phyloP scores from a whole-genome alignment of 1,140 invertebrate genomes.

The Sarcophaga bullata region DNA sequence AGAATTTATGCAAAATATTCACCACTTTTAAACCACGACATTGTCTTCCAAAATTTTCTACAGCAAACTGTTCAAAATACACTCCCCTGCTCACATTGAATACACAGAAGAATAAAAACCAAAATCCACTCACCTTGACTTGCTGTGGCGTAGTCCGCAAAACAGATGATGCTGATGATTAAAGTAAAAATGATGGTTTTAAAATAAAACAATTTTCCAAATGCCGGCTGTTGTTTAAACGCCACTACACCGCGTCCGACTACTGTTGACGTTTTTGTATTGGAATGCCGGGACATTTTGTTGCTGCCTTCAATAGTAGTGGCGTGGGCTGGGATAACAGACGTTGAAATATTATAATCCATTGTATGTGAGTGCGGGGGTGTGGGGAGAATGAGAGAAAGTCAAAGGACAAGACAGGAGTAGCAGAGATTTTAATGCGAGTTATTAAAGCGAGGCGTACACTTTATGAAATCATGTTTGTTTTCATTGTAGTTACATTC shows the following conservation, averaged over 20 bases:
- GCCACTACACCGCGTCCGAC: neutral
- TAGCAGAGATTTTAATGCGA: too few species aligned
- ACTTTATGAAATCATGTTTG: neutral
- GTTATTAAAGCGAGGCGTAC: too few species aligned
- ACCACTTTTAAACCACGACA: too few species aligned
- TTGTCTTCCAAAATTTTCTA: too few species aligned
- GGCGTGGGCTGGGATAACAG: too few species aligned
- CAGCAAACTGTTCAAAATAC: too few species aligned
- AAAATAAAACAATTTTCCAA: neutral
- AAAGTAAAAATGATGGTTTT: neutral
- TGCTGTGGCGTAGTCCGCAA: neutral
- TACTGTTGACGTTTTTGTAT: neutral
- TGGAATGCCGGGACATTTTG: neutral
- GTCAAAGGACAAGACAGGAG: neutral
- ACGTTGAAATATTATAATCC: neutral
- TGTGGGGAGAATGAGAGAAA: neutral
- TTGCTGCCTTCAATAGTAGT: neutral
- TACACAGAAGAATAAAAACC: too few species aligned
- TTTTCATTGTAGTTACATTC: too few species aligned
- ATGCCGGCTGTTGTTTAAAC: neutral
- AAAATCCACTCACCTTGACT: neutral
- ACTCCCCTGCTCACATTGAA: too few species aligned
- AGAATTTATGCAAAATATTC: too few species aligned
- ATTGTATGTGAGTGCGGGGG: neutral
- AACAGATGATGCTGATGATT: neutral